Evolutionary conservation across 2,113 vertebrate species (phyloP), one percentile per base, ranked within the genome.

Genomic region (Suncus etruscus): DNA sequence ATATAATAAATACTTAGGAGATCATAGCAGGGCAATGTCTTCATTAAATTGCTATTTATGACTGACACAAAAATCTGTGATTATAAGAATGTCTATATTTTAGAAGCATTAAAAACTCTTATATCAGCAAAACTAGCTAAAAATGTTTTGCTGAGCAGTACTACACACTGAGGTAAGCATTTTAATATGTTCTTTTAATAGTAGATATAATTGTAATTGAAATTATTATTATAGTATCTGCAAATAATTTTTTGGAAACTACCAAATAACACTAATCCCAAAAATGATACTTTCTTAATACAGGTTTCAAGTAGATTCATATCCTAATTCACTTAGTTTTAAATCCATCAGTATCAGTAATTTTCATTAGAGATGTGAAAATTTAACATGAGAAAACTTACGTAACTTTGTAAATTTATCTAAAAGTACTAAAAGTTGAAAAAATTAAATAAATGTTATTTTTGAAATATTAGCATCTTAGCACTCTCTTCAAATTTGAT

Each of bases 41-140:
- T 90, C 87, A 90, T 95, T 81, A 89, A 93, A 74, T 78, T 70
- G 48, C 63, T 81, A 68, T 63, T 45, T 91, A 12, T 86, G 87
- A 88, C 31, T 45, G 76, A 83, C 31, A 68, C n/a, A 24, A 80
- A 39, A 15, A 83, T 61, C 54, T 83, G 25, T 69, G 63, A 69
- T 82, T 54, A 82, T 79, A 79, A 90, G 61, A 86, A 51, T 85
- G 10, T 83, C 69, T 79, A 25, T 47, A 61, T 81, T 81, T 77
- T 79, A 82, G 65, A 90, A 95, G 73, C 58, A 27, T 74, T 61
- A 81, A 80, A 75, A 66, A 6, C 25, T 65, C 47, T 32, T 70
- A 74, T 63, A 58, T 82, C 22, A 92, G 75, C 80, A 88, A 85
- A 82, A 95, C 47, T 76, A 90, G 48, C 20, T 32, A 80, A 83